Base-by-base conservation (phyloP, 2,888 invertebrate species). In the Cerastis rubricosa region DNA sequence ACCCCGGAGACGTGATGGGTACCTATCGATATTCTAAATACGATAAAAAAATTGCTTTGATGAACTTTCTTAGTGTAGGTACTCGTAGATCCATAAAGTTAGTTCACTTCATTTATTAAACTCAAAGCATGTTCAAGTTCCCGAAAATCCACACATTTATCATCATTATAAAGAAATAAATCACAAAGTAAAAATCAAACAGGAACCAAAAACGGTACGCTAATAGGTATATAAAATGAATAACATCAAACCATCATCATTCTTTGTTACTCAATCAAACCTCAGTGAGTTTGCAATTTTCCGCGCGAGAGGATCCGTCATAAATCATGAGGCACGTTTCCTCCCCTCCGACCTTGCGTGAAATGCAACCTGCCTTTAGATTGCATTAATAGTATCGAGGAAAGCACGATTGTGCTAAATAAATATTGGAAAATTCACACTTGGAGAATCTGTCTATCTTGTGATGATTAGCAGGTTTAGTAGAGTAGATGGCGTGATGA, bases 261-360 rank as follows among this genome's bases (percentile, higher is more conserved):
- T 81, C 71, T 74, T 71, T 49, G 85, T 77, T 77, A 81, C 67
- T 77, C 83, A 71, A 83, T 85, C 70, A 77, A 82, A 83, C 40
- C 49, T 65, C 68, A 25, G 83, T 49, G 83, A 78, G 73, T 43
- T 61, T 25, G 85, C 73, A 74, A 78, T 82, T 82, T 82, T 63
- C 73, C 73, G 73, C 78, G 65, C 73, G 71, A 77, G 64, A 64
- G 77, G 61, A 82, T 65, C 65, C 83, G 57, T 82, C 73, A 65
- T 85, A 82, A 85, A 82, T 85, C 83, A 82, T 85, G 49, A 68
- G 71, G 59, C 25, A 54, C 2, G 47, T 71, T 75, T 57, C 74
- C 64, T 63, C 59, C 70, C 70, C 66, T 70, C 47, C 65, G 57
- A 22, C 70, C 54, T 54, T 22, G 69, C 65, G 54, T 78, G 51